Evolutionary conservation across 2,113 vertebrate species (phyloP).

Genomic region (Paraplagusia blochii): DNA sequence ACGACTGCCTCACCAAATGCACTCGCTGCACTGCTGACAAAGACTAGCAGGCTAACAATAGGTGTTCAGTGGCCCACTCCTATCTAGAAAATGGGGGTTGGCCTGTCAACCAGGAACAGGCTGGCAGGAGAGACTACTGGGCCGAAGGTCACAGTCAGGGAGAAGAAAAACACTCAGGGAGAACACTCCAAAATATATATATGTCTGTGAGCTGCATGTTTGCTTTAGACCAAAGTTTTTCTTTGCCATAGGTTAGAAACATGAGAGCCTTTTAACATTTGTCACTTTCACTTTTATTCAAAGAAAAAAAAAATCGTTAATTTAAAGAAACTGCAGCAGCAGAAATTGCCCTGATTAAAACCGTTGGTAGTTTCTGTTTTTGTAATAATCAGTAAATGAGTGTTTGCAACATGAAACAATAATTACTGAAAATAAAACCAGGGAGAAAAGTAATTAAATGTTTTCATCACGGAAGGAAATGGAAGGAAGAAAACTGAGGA

Average conservation of each 20-base stretch:
- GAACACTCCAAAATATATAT: not conserved
- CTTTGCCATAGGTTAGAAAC: not conserved
- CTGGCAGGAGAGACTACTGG: conserved; percentile 40
- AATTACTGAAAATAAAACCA: too few relatives aligned
- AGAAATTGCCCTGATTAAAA: too few relatives aligned
- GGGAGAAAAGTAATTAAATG: too few relatives aligned
- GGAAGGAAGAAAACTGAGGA: too few relatives aligned
- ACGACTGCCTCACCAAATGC: conserved; percentile 8
- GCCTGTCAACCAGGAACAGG: conserved; percentile 25
- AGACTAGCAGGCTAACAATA: conserved; percentile 39
- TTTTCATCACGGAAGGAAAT: too few relatives aligned
- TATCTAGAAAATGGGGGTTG: conserved; percentile 40
- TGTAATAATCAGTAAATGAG: too few relatives aligned
- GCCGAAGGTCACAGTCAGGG: conserved; percentile 42
- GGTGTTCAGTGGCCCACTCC: conserved; percentile 14
- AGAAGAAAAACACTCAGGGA: conserved; percentile 13
- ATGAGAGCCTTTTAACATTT: too few relatives aligned
- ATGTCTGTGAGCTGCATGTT: not conserved
- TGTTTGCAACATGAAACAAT: too few relatives aligned
- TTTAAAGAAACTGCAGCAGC: too few relatives aligned
- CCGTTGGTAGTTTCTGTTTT: too few relatives aligned
- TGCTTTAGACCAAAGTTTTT: not conserved
- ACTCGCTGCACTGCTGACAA: conserved; percentile 10
- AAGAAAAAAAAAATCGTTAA: too few relatives aligned
- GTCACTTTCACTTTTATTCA: not conserved